Evolutionary conservation across 2,113 vertebrate genomes (phyloP), one percentile per base, ranked within the genome.

Genomic region (Xyrauchen texanus): DNA sequence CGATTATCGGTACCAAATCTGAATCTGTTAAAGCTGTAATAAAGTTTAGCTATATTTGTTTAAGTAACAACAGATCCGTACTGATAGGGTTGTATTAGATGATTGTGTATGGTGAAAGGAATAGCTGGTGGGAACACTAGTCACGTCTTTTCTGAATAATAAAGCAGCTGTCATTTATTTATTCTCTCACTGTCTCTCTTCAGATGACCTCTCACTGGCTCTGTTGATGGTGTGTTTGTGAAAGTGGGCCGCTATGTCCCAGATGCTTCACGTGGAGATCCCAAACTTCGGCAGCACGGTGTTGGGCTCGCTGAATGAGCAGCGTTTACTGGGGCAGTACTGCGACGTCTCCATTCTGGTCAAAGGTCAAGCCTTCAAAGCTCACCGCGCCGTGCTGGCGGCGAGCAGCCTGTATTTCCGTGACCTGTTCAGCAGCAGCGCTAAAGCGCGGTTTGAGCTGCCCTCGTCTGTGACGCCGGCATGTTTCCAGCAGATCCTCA

Each of bases 291-390:
- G 97, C 91, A 98, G 93, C 93, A 97, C 96, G 0, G 97, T 99
- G 77, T 91, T 99, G 82, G 97, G 96, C 90, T 97, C 96, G 87
- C 92, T 99, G 10, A 99, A 98, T 0, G 97, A 98, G 92, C 97
- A 99, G 90, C 90, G 97, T 5, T 94, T 99, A 80, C 93, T 95
- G 93, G 97, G 97, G 83, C 96, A 98, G 13, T 97, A 98, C 93
- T 98, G 97, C 57, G 97, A 99, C 91, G 97, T 99, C 75, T 99
- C 96, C 94, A 99, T 99, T 68, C 91, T 99, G 87, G 97, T 99
- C 87, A 98, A 98, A 91, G 97, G 97, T 76, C 97, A 98, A 87
- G 95, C 96, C 84, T 99, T 99, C 88, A 97, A 97, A 93, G 98
- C 98, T 1, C 98, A 99, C 89, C 93, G 98, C 13, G 97, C 97